A percentile compares a stretch with the other conserved stretches of the same genome.
Conservation (phyloP, 2,113 vertebrate genomes). For the Mus spicilegus region DNA sequence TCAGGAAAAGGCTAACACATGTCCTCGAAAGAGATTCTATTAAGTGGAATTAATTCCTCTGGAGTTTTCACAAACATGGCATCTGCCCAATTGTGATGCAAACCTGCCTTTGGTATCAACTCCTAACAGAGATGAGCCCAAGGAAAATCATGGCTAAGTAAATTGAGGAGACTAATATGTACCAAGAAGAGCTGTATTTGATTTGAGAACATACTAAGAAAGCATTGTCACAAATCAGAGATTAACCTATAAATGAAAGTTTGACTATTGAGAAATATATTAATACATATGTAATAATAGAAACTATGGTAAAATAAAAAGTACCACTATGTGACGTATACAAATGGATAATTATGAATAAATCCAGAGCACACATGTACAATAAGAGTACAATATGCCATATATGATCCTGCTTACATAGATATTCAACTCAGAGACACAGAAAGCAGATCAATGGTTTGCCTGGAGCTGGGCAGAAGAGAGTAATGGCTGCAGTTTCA, state of each 20-base stretch:
- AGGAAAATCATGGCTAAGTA: not conserved
- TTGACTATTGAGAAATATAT: not conserved
- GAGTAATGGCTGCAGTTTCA: not conserved
- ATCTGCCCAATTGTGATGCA: not conserved
- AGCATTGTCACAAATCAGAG: not conserved
- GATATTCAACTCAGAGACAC: not conserved
- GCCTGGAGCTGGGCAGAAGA: not conserved
- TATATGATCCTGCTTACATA: not conserved
- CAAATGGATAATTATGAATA: not conserved
- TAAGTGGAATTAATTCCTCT: constrained; percentile 24
- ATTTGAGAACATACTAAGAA: not conserved
- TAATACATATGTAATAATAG: not conserved
- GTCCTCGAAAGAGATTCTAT: not conserved
- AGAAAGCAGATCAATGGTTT: not conserved
- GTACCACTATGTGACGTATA: no score
- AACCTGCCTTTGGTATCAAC: not conserved
- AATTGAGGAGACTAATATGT: not conserved
- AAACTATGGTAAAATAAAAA: not conserved
- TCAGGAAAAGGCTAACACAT: not conserved
- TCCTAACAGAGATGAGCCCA: no score
- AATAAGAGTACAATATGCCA: not conserved
- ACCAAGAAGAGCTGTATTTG: not conserved
- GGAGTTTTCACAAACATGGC: not conserved
- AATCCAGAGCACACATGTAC: not conserved
- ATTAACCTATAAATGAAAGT: not conserved